Percentiles rank a stretch among this genome's conserved stretches.
Conservation (phyloP, 2,113 vertebrate genomes). For the Phaetusa simplex region DNA sequence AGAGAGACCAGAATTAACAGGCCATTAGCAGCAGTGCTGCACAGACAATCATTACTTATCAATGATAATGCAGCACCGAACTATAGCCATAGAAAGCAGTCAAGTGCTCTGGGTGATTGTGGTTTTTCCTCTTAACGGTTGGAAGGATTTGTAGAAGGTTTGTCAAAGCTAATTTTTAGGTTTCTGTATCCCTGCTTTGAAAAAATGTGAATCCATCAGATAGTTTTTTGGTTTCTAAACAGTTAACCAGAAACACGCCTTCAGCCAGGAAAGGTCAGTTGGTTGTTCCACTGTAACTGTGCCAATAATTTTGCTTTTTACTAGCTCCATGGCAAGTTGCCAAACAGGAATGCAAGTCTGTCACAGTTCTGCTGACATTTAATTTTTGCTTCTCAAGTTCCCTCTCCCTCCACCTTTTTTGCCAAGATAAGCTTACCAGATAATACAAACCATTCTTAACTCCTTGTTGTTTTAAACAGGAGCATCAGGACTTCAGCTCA, state of each 20-base stretch:
- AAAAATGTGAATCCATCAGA: not conserved
- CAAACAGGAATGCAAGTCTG: slow-evolving; percentile 33
- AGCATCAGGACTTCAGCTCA: not conserved
- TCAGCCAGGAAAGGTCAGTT: slow-evolving; percentile 29
- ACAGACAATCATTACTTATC: not conserved
- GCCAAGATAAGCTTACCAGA: slow-evolving; percentile 38
- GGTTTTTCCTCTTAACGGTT: not conserved
- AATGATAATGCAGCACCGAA: not conserved
- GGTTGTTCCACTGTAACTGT: not conserved
- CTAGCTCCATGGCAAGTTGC: slow-evolving; percentile 30
- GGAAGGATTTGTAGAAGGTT: not conserved
- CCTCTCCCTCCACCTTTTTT: slow-evolving; percentile 1
- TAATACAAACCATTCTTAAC: not conserved
- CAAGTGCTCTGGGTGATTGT: not conserved
- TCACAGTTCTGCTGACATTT: slow-evolving; percentile 52
- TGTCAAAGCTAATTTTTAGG: not conserved
- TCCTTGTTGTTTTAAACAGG: not conserved
- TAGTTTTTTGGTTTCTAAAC: not conserved
- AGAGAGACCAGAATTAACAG: not conserved
- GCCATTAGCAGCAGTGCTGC: not conserved
- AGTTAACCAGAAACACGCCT: slow-evolving; percentile 25
- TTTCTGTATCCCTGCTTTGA: not conserved
- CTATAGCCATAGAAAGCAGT: not conserved
- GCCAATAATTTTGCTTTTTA: slow-evolving; percentile 40
- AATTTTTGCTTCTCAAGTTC: slow-evolving; percentile 42